Evolutionary conservation across 2,797 vertebrate species (phyloP).

Genomic region (Poeciliopsis presidionis): DNA sequence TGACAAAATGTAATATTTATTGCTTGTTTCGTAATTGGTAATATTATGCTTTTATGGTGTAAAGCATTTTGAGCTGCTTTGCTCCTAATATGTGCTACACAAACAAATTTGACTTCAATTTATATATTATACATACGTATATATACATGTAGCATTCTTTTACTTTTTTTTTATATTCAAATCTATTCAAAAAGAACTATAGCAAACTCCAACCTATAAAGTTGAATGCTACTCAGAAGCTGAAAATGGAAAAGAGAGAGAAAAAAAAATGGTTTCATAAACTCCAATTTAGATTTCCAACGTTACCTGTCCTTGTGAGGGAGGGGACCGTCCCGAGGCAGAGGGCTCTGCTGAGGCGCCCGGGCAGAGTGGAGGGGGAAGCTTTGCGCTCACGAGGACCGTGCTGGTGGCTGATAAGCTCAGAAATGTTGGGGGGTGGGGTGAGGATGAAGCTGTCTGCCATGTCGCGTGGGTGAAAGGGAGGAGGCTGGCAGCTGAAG

Average conservation of each 20-base stretch:
- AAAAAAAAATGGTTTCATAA: not conserved
- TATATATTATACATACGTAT: not conserved
- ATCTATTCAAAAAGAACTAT: not conserved
- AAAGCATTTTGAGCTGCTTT: no score
- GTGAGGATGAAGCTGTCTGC: conserved; percentile 83
- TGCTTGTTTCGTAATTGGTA: no score
- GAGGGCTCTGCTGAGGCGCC: conserved; percentile 91
- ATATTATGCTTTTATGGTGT: no score
- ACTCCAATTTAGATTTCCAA: not conserved
- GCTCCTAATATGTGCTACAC: no score
- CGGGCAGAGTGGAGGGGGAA: conserved; percentile 89
- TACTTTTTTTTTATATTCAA: not conserved
- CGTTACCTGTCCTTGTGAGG: conserved; percentile 88
- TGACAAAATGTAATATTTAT: no score
- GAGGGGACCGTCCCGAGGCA: conserved; percentile 92
- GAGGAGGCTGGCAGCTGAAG: conserved; percentile 66
- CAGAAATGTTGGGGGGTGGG: conserved; percentile 88
- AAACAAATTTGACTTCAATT: no score
- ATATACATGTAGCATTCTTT: not conserved
- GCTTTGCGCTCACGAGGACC: conserved; percentile 80
- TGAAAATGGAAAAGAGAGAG: not conserved
- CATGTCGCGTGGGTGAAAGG: conserved; percentile 50
- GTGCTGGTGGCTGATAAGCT: conserved; percentile 84
- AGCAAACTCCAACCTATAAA: not conserved
- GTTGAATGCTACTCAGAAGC: not conserved